These are phyloP conservation scores for rabbit (Oryctolagus cuniculus) DNA, from an alignment of 2,113 vertebrate genomes.

Conservation along the genomic window DNA sequence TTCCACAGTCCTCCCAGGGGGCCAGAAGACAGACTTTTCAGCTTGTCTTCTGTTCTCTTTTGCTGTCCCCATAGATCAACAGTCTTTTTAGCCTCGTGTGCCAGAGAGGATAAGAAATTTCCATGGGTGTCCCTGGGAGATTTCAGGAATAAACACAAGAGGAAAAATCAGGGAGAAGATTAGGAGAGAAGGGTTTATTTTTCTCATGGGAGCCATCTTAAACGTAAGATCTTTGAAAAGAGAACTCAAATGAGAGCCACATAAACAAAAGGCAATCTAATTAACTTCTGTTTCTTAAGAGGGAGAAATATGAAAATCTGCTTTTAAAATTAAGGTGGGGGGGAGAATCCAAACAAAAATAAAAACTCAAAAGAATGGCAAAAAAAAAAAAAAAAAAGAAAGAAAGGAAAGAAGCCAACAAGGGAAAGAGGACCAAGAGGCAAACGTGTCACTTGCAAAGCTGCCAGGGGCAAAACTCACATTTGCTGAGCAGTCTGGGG, in stretches of 20 bases:
- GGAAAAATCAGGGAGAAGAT: neutral
- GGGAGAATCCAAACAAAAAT: neutral
- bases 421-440: neutral
- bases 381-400: neutral
- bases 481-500: neutral
- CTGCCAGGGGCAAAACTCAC: neutral
- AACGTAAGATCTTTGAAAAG: constrained; percentile 22
- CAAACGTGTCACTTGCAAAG: neutral
- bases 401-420: neutral
- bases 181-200: neutral
- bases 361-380: neutral
- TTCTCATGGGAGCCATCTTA: neutral
- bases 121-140: neutral
- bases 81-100: neutral
- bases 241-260: constrained; percentile 29
- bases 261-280: neutral
- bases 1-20: rapidly evolving
- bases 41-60: neutral
- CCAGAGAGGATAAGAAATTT: neutral
- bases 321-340: constrained; percentile 24
- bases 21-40: neutral
- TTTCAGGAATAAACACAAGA: constrained; percentile 18
- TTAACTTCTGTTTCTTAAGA: constrained; percentile 44
- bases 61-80: neutral
- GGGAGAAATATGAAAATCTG: constrained; percentile 33